These are phyloP conservation scores for Alviniconcha strummeri DNA, from an alignment of 2,888 invertebrate genomes.

Conservation along the genomic window DNA sequence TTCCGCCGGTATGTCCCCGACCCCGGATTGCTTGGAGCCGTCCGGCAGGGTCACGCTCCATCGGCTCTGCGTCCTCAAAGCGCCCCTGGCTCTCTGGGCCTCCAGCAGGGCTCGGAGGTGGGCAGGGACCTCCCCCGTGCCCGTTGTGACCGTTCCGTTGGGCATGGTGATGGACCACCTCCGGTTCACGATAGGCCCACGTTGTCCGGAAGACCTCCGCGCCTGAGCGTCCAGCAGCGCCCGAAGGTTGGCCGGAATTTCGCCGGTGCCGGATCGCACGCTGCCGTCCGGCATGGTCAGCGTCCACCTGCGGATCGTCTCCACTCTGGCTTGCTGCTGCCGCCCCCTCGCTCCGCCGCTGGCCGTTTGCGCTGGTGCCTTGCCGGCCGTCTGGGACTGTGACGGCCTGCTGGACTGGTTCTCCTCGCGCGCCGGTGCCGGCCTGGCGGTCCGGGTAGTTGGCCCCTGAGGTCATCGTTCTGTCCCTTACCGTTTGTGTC, in stretches of 20 bases:
- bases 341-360: not conserved
- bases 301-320: conserved; percentile 28
- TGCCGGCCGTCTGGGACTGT: conserved; percentile 29
- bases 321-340: not conserved
- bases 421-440: not conserved
- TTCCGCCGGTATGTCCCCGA: conserved; percentile 13
- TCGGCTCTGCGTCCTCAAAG: not conserved
- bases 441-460: conserved; percentile 25
- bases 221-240: conserved; percentile 4
- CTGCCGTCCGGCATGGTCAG: conserved; percentile 38
- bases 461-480: not conserved
- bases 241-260: conserved; percentile 33
- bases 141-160: conserved; percentile 38
- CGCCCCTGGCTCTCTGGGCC: not conserved
- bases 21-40: conserved; percentile 13
- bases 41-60: conserved; percentile 22
- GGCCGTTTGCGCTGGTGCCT: not conserved
- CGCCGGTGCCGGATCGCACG: conserved; percentile 38
- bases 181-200: not conserved
- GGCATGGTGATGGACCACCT: conserved; percentile 37
- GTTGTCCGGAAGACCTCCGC: not conserved
- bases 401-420: not conserved
- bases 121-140: conserved; percentile 39
- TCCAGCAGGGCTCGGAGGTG: conserved; percentile 22
- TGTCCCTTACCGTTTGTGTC: not conserved